These are phyloP conservation scores for Anas platyrhynchos DNA, from an alignment of 2,113 vertebrate species.

Conservation along the genomic window DNA sequence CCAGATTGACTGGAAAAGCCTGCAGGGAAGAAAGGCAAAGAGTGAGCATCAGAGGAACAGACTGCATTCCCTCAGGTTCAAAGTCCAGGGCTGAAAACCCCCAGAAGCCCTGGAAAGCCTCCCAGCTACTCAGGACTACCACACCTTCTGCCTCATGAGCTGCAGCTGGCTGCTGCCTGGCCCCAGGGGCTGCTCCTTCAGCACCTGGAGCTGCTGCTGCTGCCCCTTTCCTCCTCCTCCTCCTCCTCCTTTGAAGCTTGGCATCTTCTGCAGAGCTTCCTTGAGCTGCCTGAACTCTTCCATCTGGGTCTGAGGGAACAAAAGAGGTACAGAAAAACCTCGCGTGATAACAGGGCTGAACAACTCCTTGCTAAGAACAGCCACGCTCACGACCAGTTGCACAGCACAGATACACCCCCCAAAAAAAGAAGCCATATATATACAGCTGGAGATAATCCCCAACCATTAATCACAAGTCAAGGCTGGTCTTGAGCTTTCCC, in stretches of 20 bases:
- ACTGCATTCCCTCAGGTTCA: not conserved
- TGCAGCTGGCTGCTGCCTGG: conserved; percentile 18
- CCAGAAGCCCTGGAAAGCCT: not conserved
- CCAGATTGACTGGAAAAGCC: not conserved
- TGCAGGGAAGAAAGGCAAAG: not conserved
- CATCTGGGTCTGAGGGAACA: conserved; percentile 64
- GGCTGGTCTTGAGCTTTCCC: not conserved
- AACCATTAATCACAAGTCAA: not conserved
- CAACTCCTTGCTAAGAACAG: not conserved
- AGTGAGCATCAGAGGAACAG: not conserved
- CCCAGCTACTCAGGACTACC: not conserved
- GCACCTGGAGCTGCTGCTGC: conserved; percentile 9
- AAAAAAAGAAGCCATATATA: accelerated
- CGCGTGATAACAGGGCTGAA: not conserved
- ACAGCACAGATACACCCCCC: not conserved
- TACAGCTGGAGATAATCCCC: not conserved
- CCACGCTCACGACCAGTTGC: accelerated
- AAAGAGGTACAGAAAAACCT: not conserved
- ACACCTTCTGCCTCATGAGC: conserved; percentile 34
- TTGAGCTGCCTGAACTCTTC: conserved; percentile 78
- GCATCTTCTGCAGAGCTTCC: conserved; percentile 75
- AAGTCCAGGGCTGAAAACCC: not conserved
- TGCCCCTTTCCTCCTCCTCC: conserved; percentile 8
- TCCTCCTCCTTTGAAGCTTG: conserved; percentile 68
- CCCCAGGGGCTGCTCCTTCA: not conserved